Conservation (phyloP, 2,113 vertebrate species). For the Sapajus apella region DNA sequence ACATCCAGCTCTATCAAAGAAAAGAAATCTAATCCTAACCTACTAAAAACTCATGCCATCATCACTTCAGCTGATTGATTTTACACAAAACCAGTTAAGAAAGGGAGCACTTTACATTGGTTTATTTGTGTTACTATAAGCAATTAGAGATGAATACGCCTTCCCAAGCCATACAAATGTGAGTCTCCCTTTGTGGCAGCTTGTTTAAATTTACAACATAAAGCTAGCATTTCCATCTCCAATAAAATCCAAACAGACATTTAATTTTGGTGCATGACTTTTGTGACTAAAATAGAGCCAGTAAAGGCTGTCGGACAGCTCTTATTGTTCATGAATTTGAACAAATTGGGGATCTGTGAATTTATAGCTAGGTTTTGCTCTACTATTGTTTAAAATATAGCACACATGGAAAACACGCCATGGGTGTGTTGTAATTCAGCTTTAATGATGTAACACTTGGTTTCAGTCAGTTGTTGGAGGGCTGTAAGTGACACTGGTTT, state of each 20-base stretch:
- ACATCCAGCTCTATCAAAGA: conserved; percentile 56
- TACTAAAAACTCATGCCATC: conserved; percentile 73
- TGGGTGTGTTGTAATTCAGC: conserved; percentile 84
- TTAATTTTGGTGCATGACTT: conserved; percentile 91
- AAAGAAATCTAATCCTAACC: conserved; percentile 51
- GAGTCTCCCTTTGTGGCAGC: conserved; percentile 80
- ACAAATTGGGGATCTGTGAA: conserved; percentile 86
- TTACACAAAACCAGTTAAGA: conserved; percentile 79
- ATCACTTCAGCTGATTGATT: conserved; percentile 72
- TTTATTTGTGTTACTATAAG: conserved; percentile 85
- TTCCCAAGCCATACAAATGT: conserved; percentile 80
- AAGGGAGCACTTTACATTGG: conserved; percentile 78
- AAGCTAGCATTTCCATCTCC: conserved; percentile 83
- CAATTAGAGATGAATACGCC: conserved; percentile 82
- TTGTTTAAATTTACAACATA: conserved; percentile 85
- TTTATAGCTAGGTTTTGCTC: conserved; percentile 86
- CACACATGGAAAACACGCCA: conserved; percentile 88
- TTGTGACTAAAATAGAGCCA: conserved; percentile 91
- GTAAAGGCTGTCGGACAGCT: conserved; percentile 83
- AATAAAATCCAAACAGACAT: conserved; percentile 84
- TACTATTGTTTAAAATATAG: conserved; percentile 86
- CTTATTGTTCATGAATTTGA: conserved; percentile 82
- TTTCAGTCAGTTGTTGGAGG: conserved; percentile 86
- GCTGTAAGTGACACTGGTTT: conserved; percentile 82
- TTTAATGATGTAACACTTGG: conserved; percentile 91